Evolutionary conservation across 2,888 invertebrate genomes (phyloP), one percentile per base, ranked within the genome.

Genomic region (Hyles lineata): DNA sequence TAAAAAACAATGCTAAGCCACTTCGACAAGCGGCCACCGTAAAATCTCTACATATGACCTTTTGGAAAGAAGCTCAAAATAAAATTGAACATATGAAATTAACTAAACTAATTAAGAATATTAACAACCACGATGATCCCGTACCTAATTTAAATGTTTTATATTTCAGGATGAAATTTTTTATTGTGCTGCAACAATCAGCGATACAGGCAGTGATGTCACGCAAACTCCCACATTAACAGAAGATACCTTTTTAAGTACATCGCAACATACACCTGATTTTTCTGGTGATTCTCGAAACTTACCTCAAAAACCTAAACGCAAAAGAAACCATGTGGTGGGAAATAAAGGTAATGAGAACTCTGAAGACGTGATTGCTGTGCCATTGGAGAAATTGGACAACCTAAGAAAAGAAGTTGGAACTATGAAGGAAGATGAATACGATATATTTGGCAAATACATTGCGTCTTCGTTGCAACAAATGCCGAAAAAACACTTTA

Each of bases 341-440:
- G 74, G 69, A 71, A 74, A 74, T 71, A 72, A 74, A 71, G 71
- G 74, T 71, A 74, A 72, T 61, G 74, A 74, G 72, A 74, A 72
- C 70, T 74, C 70, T 70, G 58, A 72, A 72, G 72, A 70, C 70
- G 72, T 72, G 70, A 72, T 63, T 72, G 72, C 72, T 72, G 72
- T 60, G 72, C 70, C 70, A 70, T 72, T 72, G 70, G 72, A 72
- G 72, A 74, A 72, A 70, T 70, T 72, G 70, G 63, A 72, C 74
- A 72, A 70, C 70, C 70, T 74, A 74, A 70, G 70, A 72, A 74
- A 74, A 21, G 59, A 59, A 59, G 59, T 70, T 72, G 72, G 70
- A 70, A 72, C 70, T 70, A 70, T 72, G 72, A 72, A 72, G 74
- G 70, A 74, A 21, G 67, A 72, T 74, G 74, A 70, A 74, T 74